Percentiles rank a stretch among this genome's conserved stretches.
These are phyloP conservation scores for Dicyrtoma fusca DNA, from an alignment of 2,888 invertebrate genomes.

Conservation along the genomic window DNA sequence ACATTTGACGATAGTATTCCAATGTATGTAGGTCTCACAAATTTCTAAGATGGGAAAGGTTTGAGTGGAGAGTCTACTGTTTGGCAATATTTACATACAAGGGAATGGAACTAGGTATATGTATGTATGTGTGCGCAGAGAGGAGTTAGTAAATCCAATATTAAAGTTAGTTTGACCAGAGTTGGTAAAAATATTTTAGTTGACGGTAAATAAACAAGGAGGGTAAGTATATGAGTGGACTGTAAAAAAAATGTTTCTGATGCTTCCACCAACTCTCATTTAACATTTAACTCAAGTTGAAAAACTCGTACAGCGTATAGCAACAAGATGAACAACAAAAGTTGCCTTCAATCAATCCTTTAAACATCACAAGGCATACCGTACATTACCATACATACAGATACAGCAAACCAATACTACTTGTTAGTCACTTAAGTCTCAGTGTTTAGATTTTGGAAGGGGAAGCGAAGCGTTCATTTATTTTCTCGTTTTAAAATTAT, in stretches of 20 bases:
- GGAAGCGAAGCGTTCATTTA: too few relatives aligned
- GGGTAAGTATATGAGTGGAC: background rate
- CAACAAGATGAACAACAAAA: background rate
- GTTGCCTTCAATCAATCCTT: too few relatives aligned
- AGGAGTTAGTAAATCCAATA: constrained; percentile 14
- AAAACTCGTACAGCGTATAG: background rate
- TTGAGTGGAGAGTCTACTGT: constrained; percentile 1
- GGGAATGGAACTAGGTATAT: background rate
- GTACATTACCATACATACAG: too few relatives aligned
- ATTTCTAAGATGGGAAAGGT: background rate
- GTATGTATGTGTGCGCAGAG: background rate
- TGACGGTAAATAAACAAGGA: constrained; percentile 18
- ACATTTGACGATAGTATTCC: background rate
- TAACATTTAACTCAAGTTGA: background rate
- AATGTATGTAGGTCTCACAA: background rate
- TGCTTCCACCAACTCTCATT: background rate
- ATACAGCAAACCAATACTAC: too few relatives aligned
- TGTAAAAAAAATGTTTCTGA: background rate
- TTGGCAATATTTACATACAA: constrained; percentile 32
- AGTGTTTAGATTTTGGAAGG: too few relatives aligned
- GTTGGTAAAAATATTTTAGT: constrained; percentile 18
- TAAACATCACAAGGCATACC: too few relatives aligned
- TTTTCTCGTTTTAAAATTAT: too few relatives aligned
- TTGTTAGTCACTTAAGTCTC: too few relatives aligned
- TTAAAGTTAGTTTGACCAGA: constrained; percentile 14